Evolutionary conservation across 2,888 invertebrate species (phyloP).

Genomic region (Morpho deidamia): DNA sequence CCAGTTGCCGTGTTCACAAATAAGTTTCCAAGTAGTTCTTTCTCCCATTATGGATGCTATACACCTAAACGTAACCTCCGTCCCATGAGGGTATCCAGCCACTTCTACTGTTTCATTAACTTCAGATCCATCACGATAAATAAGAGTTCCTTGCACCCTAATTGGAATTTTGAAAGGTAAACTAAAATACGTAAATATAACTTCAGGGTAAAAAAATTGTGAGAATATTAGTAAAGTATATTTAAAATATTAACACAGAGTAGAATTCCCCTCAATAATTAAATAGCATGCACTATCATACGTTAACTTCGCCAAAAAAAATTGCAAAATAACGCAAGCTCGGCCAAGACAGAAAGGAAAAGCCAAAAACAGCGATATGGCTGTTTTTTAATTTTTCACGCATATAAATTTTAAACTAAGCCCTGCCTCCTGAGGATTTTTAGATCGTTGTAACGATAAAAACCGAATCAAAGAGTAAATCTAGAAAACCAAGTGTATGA

Average conservation of each 20-base stretch:
- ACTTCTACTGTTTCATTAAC: conserved; percentile 81
- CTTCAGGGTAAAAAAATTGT: conserved; percentile 8
- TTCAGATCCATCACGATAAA: conserved; percentile 85
- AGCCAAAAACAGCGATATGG: conserved; percentile 64
- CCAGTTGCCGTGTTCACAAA: conserved; percentile 92
- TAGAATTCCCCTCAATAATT: conserved; percentile 14
- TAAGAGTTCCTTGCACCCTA: conserved; percentile 87
- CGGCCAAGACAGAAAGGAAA: conserved; percentile 65
- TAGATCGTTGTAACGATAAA: conserved; percentile 32
- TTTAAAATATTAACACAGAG: conserved; percentile 19
- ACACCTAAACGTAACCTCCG: conserved; percentile 90
- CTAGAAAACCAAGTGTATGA: conserved; percentile 29
- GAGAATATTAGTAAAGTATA: conserved; percentile 19
- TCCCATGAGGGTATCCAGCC: conserved; percentile 87
- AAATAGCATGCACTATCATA: conserved; percentile 58
- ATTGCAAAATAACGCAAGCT: conserved; percentile 66
- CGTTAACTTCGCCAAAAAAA: conserved; percentile 35
- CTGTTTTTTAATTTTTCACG: conserved; percentile 36
- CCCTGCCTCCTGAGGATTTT: conserved; percentile 73
- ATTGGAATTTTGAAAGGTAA: conserved; percentile 19
- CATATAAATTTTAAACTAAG: conserved; percentile 54
- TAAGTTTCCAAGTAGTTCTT: conserved; percentile 90
- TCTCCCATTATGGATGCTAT: conserved; percentile 89
- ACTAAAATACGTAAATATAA: conserved; percentile 13
- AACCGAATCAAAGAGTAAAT: conserved; percentile 28